Conservation (phyloP, 2,113 vertebrate species). For the Lanius collurio region DNA sequence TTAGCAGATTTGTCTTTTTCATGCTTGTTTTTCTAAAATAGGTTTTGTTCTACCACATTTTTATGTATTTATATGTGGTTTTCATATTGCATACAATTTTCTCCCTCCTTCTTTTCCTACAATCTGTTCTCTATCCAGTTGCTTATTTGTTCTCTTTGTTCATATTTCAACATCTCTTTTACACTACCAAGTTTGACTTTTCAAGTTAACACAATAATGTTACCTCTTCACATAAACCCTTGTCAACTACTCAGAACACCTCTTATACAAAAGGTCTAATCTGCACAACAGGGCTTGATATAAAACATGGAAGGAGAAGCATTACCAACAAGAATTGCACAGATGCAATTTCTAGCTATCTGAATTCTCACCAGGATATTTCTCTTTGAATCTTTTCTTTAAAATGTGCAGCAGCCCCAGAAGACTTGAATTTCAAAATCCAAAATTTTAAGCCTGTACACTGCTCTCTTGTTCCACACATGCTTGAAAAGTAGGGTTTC, state of each 20-base stretch:
- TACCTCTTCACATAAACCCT: neutral
- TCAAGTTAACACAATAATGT: neutral
- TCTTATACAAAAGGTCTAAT: neutral
- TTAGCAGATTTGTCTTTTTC: neutral
- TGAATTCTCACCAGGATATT: neutral
- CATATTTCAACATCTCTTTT: neutral
- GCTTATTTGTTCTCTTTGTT: neutral
- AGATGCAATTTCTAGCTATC: neutral
- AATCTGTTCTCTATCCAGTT: neutral
- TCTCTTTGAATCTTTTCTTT: neutral
- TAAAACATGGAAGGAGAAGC: neutral
- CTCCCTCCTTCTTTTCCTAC: neutral
- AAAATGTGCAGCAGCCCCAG: neutral
- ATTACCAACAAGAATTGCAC: neutral
- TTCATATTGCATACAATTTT: neutral
- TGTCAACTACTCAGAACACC: neutral
- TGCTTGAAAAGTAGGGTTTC: neutral
- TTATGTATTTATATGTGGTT: neutral
- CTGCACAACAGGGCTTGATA: neutral
- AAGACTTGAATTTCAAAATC: neutral
- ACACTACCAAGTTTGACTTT: neutral
- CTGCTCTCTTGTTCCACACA: neutral
- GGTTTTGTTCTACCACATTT: neutral
- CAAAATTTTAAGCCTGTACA: neutral
- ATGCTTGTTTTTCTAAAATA: neutral